Evolutionary conservation across 2,113 vertebrate genomes (phyloP).

Genomic region (Sigmodon hispidus): DNA sequence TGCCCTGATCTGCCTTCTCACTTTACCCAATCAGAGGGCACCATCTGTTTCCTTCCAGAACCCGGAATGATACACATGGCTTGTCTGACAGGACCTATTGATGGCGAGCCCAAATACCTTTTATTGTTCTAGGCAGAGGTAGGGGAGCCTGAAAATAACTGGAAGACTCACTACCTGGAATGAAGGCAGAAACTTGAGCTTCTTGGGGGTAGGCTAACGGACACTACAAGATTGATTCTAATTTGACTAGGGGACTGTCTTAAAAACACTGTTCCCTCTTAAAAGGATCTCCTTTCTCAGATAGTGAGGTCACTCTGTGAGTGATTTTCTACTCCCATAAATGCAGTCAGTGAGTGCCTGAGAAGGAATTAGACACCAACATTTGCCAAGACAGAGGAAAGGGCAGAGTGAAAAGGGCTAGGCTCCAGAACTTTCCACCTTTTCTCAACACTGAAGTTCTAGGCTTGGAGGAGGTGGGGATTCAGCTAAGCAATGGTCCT

Average conservation of each 20-base stretch:
- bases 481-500: neutral
- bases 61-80: constrained; percentile 61
- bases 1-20: constrained; percentile 53
- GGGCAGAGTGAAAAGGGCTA: neutral
- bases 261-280: constrained; percentile 23
- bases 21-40: constrained; percentile 61
- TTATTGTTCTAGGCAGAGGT: constrained; percentile 54
- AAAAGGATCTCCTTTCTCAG: neutral
- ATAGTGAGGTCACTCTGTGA: neutral
- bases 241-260: neutral
- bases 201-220: neutral
- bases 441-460: neutral
- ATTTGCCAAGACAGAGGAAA: neutral
- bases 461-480: neutral
- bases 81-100: constrained; percentile 58
- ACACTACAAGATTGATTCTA: neutral
- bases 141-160: neutral
- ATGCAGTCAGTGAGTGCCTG: neutral
- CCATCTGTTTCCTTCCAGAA: constrained; percentile 72
- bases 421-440: neutral
- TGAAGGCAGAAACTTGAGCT: constrained; percentile 45
- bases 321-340: constrained; percentile 16
- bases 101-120: neutral
- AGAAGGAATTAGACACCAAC: neutral
- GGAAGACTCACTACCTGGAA: constrained; percentile 13